Conservation (phyloP, 2,888 invertebrate genomes). For the Adelognathus sp. region DNA sequence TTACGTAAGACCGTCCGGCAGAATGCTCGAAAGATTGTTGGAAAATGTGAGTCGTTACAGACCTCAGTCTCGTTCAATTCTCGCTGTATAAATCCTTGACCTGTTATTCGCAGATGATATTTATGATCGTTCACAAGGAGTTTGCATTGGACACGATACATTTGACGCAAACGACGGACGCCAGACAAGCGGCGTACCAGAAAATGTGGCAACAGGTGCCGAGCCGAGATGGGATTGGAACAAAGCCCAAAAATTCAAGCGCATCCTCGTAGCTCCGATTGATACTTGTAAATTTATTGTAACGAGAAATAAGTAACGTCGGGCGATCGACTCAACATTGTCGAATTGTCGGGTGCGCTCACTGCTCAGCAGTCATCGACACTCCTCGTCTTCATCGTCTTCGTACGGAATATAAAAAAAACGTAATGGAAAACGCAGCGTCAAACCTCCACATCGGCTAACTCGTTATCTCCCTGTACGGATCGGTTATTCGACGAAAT, state of each 20-base stretch:
- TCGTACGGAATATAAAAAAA: constrained; percentile 3
- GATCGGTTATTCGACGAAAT: constrained; percentile 87
- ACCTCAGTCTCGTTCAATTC: not conserved
- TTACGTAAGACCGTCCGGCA: constrained; percentile 60
- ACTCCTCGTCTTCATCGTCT: not conserved
- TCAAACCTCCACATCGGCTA: constrained; percentile 26
- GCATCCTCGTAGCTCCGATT: constrained; percentile 8
- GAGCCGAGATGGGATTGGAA: constrained; percentile 37
- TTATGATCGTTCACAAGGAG: constrained; percentile 72
- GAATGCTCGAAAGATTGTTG: constrained; percentile 64
- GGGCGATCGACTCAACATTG: not conserved
- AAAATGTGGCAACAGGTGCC: constrained; percentile 59
- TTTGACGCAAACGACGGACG: constrained; percentile 65
- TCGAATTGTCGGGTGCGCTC: not conserved
- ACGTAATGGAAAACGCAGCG: not conserved
- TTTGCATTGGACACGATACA: constrained; percentile 68
- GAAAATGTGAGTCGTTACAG: constrained; percentile 64
- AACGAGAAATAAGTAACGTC: constrained; percentile 1
- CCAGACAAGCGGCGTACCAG: constrained; percentile 66
- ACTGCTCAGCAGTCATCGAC: not conserved
- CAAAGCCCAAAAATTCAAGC: constrained; percentile 28
- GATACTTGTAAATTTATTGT: constrained; percentile 20
- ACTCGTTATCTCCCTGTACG: constrained; percentile 67
- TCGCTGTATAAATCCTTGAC: constrained; percentile 9
- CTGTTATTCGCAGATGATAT: constrained; percentile 69